These are phyloP conservation scores for Anguilla rostrata DNA, from an alignment of 2,113 vertebrate species.

Conservation along the genomic window DNA sequence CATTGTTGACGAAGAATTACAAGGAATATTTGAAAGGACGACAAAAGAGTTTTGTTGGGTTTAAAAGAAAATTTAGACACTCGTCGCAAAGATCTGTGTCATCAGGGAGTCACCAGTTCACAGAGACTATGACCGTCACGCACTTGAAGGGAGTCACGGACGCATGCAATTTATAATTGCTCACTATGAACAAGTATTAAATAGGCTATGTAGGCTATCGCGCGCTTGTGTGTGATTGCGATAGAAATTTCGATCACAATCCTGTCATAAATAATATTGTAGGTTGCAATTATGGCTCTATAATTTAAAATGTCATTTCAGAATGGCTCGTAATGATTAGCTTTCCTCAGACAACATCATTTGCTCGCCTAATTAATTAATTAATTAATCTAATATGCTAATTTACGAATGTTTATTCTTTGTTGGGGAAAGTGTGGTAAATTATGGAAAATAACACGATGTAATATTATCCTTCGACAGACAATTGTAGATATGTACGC, in stretches of 20 bases:
- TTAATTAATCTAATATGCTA: background rate
- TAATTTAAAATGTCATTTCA: background rate
- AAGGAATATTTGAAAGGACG: conserved; percentile 47
- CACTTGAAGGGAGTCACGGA: conserved; percentile 23
- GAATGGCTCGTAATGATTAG: background rate
- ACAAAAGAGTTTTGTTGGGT: conserved; percentile 28
- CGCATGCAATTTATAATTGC: background rate
- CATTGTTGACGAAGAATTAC: conserved; percentile 54
- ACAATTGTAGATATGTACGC: background rate
- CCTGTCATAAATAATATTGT: too few relatives aligned
- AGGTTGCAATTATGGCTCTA: too few relatives aligned
- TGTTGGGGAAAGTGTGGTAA: background rate
- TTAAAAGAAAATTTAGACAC: conserved; percentile 36
- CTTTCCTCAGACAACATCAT: background rate
- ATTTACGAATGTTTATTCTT: background rate
- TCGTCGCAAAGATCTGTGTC: conserved; percentile 46
- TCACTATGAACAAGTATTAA: too few relatives aligned
- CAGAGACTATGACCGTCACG: conserved; percentile 27
- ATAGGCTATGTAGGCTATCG: background rate
- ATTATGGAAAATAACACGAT: background rate
- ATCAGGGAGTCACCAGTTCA: conserved; percentile 45
- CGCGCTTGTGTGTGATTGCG: background rate
- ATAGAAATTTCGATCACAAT: too few relatives aligned
- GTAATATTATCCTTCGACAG: background rate
- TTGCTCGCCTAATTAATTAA: background rate